Evolutionary conservation across 35 echinoderm and acorn worm species (phyloP), one percentile per base, ranked within the genome.

Genomic region (Antedon bifida): DNA sequence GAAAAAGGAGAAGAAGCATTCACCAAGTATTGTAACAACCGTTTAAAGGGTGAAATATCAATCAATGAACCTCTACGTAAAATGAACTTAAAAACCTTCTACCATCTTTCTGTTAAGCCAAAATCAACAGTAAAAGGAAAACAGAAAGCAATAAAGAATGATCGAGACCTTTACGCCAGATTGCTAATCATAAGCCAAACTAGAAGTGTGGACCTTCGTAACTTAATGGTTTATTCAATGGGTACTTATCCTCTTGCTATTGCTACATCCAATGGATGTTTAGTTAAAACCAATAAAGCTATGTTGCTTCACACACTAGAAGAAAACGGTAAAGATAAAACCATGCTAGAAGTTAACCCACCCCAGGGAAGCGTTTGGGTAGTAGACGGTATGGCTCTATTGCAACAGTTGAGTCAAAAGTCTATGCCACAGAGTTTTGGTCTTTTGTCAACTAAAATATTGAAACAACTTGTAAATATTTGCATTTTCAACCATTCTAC

Each of bases 201-300:
- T 11, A 29, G 83, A 36, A 74, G 75, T 75, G 19, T 84, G 0
- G 35, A 84, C 33, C 64, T 55, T 23, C 81, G 17, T 3, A 83
- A 89, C 0, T 86, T 89, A 26, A 17, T 89, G 11, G 74, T 33
- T 0, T 85, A 84, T 75, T 75, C 30, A 39, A 79, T 86, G 44
- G 85, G 90, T 14, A 42, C 87, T 46, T 82, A 85, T 12, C 86
- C 90, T 80, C 77, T 85, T 11, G 7, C 86, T 11, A 82, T 86
- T 75, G 44, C 82, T 0, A 89, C 32, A 83, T 7, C 29, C 35
- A 79, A 92, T 46, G 86, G 90, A 64, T 88, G 86, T 74, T 45
- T 92, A 30, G 78, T 92, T 0, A 91, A 91, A 84, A 91, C 85
- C 78, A 84, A 91, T 30, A 91, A 91, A 75, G 89, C 33, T 79